Percentiles rank a stretch among this genome's conserved stretches.
These are phyloP conservation scores for Madoqua kirkii DNA, from an alignment of 2,113 vertebrate species.

Conservation along the genomic window DNA sequence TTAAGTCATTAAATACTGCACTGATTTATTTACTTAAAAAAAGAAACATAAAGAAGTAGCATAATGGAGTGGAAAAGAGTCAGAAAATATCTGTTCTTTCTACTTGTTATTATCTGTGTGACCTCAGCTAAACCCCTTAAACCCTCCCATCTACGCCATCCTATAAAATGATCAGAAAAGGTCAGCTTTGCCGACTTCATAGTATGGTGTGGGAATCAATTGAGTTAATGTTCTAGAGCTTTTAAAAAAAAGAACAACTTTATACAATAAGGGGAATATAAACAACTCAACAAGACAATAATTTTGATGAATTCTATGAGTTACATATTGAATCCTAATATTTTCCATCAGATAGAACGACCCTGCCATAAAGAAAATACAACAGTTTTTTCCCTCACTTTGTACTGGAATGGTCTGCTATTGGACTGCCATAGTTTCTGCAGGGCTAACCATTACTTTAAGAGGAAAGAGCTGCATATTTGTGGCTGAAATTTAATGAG, in stretches of 20 bases:
- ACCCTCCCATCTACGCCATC: neutral
- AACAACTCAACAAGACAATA: neutral
- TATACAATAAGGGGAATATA: neutral
- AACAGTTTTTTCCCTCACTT: neutral
- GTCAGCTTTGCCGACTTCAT: neutral
- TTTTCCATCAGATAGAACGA: neutral
- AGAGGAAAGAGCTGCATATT: neutral
- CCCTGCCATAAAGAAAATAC: neutral
- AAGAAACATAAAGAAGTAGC: neutral
- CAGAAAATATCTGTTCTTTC: neutral
- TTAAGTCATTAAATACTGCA: neutral
- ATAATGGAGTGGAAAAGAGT: neutral
- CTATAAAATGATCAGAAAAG: neutral
- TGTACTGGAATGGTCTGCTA: neutral
- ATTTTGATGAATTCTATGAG: neutral
- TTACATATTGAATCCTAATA: neutral
- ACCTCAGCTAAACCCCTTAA: neutral
- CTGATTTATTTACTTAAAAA: neutral
- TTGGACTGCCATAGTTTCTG: neutral
- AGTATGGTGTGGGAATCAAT: neutral
- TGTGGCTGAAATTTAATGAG: neutral
- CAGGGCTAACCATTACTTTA: neutral
- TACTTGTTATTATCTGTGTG: neutral
- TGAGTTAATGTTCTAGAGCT: neutral
- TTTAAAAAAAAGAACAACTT: neutral